Base-by-base conservation (phyloP, 2,797 vertebrate genomes). In the Florisuga fusca region DNA sequence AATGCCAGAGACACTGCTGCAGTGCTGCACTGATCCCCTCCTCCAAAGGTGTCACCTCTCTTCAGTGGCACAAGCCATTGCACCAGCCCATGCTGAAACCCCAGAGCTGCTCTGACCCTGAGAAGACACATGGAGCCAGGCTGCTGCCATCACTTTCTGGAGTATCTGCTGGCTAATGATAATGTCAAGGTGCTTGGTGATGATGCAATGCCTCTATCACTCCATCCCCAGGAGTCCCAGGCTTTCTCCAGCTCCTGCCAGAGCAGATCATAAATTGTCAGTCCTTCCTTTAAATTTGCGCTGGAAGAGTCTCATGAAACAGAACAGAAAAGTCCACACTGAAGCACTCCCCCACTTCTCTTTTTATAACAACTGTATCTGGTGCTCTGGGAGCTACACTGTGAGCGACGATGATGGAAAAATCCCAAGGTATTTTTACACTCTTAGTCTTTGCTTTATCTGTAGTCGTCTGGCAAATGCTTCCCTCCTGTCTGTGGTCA, bases 321-420 rank as follows among this genome's bases (percentile, higher is more conserved):
- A 94, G 95, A 95, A 95, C 95, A 95, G 93, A 96, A 81, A 90
- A 93, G 94, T 96, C 96, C 94, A 95, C 10, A 25, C 83, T 38
- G 75, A 96, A 96, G 80, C 93, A 96, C 96, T 96, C 96, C 96
- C 95, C 96, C 96, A 96, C 95, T 96, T 95, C 91, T 96, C 96
- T 96, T 96, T 96, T 96, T 96, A 96, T 96, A 96, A 96, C 96
- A 95, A 90, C 91, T 95, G 0, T 96, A 95, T 94, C 96, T 96
- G 91, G 77, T 95, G 91, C 95, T 96, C 94, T 91, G 92, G 94
- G 91, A 96, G 12, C 38, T 69, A 95, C 90, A 93, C 93, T 41
- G 31, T 48, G 77, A 96, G 58, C 74, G 34, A 81, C 83, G 3
- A 53, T 3, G 90, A 95, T 96, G 96, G 96, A 96, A 96, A 96